Percentiles rank a stretch among this genome's conserved stretches.
Evolutionary conservation across 2,888 invertebrate genomes (phyloP).

Genomic region (Lomographa bimaculata): DNA sequence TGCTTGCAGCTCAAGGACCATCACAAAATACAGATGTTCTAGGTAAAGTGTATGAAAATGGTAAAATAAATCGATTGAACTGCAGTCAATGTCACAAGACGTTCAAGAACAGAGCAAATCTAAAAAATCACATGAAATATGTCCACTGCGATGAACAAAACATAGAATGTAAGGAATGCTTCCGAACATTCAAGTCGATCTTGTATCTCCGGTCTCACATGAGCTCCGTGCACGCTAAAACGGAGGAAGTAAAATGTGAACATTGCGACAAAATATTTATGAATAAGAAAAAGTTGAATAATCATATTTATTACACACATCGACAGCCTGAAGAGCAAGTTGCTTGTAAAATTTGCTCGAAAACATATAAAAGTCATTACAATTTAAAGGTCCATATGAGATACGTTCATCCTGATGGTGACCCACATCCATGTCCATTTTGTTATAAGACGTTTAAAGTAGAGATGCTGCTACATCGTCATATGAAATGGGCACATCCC

Average conservation of each 20-base stretch:
- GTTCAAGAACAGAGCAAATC: slow-evolving; percentile 40
- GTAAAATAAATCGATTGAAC: slow-evolving; percentile 38
- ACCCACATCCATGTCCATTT: slow-evolving; percentile 36
- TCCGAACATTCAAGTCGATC: slow-evolving; percentile 41
- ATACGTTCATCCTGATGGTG: slow-evolving; percentile 41
- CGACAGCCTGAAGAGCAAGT: slow-evolving; percentile 39
- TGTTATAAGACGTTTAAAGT: slow-evolving; percentile 46
- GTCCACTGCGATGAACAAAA: slow-evolving; percentile 39
- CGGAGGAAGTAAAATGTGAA: slow-evolving; percentile 34
- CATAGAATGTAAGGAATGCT: slow-evolving; percentile 42
- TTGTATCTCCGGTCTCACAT: slow-evolving; percentile 42
- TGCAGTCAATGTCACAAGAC: slow-evolving; percentile 38
- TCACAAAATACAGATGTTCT: slow-evolving; percentile 15
- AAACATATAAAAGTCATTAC: slow-evolving; percentile 43
- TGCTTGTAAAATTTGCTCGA: slow-evolving; percentile 40
- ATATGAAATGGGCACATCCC: slow-evolving; percentile 48
- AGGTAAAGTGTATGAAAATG: slow-evolving; percentile 45
- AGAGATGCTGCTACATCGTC: slow-evolving; percentile 44
- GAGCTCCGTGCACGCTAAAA: slow-evolving; percentile 39
- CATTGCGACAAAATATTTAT: slow-evolving; percentile 43
- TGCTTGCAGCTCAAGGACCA: neutral
- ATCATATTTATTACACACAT: slow-evolving; percentile 49
- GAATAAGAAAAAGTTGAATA: slow-evolving; percentile 43
- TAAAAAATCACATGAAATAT: slow-evolving; percentile 40
- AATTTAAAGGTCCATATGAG: slow-evolving; percentile 46